Conservation (phyloP, 2,113 vertebrate genomes). For the Mus spicilegus region DNA sequence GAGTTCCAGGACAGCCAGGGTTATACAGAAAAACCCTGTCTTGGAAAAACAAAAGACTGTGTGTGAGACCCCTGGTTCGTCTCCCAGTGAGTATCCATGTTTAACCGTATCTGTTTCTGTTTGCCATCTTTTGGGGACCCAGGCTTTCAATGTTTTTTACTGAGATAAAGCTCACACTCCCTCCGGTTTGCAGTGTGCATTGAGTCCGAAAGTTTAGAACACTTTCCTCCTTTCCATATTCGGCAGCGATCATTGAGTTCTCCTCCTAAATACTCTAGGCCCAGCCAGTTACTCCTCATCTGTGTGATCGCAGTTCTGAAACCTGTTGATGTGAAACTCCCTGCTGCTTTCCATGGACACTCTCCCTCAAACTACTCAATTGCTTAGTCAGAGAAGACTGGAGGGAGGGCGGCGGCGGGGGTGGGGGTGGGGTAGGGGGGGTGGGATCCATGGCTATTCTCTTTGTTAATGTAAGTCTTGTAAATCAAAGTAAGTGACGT, state of each 20-base stretch:
- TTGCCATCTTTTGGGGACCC: background rate
- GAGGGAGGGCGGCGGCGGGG: too few relatives aligned
- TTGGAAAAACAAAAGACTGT: background rate
- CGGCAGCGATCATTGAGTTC: background rate
- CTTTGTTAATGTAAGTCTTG: slow-evolving; percentile 56
- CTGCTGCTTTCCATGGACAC: slow-evolving; percentile 23
- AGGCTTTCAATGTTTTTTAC: background rate
- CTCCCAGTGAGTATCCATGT: background rate
- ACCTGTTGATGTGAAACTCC: slow-evolving; percentile 63
- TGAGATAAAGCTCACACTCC: slow-evolving; percentile 4
- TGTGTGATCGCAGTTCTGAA: slow-evolving; percentile 50
- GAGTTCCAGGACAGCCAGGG: too few relatives aligned
- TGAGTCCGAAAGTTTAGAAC: slow-evolving; percentile 11
- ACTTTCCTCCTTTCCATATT: slow-evolving; percentile 18
- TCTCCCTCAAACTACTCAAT: slow-evolving; percentile 60
- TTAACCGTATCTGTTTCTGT: background rate
- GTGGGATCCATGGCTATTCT: slow-evolving; percentile 13
- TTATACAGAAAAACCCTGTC: too few relatives aligned
- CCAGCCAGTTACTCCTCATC: background rate
- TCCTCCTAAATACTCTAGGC: background rate
- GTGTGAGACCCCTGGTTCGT: background rate
- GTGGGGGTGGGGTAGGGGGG: background rate
- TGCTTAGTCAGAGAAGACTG: slow-evolving; percentile 31
- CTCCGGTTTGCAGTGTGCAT: background rate
- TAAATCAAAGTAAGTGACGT: slow-evolving; percentile 57